Evolutionary conservation across 2,113 vertebrate species (phyloP).

Genomic region (Cairina moschata): DNA sequence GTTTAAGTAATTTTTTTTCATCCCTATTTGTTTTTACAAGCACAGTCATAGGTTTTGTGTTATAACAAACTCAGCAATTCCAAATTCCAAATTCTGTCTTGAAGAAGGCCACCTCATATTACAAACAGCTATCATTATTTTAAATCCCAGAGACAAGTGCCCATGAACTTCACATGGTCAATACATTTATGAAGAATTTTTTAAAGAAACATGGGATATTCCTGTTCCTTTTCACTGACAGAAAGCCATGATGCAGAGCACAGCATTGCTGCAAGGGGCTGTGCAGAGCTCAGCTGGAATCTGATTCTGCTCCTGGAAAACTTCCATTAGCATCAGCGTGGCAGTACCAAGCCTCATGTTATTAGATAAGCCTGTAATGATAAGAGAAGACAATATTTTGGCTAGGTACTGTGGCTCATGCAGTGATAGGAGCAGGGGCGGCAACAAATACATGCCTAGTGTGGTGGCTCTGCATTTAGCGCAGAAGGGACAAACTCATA

Average conservation of each 20-base stretch:
- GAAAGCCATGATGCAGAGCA: background rate
- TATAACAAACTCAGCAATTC: background rate
- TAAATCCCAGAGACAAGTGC: background rate
- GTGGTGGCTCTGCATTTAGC: slow-evolving; percentile 26
- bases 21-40: background rate
- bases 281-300: background rate
- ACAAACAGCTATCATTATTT: background rate
- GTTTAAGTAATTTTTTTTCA: background rate
- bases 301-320: background rate
- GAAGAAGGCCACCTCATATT: background rate
- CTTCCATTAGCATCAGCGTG: background rate
- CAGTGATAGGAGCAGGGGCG: background rate
- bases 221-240: background rate
- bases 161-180: background rate
- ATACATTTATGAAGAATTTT: background rate
- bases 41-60: background rate
- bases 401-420: background rate
- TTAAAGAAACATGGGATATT: background rate
- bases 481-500: slow-evolving; percentile 36
- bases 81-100: background rate
- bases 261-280: background rate
- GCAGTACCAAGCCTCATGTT: background rate
- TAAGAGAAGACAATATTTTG: slow-evolving; percentile 42
- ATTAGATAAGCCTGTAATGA: background rate
- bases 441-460: background rate